phyloP scores from a whole-genome alignment of 2,113 vertebrate species.

The Hippocampus abdominalis region DNA sequence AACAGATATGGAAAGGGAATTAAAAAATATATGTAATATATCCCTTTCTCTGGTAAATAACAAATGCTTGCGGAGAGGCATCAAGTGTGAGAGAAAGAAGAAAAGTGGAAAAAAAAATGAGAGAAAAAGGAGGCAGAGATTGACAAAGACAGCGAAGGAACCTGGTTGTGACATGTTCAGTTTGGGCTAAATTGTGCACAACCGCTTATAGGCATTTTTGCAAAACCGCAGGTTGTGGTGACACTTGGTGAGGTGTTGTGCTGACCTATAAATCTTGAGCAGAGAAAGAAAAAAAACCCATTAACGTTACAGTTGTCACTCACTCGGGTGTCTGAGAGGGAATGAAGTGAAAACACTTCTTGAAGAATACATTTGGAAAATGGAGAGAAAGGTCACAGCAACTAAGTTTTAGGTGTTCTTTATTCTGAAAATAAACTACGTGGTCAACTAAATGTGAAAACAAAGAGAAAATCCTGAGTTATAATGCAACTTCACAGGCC shows the following conservation, averaged over 20 bases:
- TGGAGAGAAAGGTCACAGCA: not conserved
- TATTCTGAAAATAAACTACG: not conserved
- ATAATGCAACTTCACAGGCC: not conserved
- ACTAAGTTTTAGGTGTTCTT: not conserved
- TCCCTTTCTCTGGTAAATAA: not conserved
- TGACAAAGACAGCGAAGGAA: slow-evolving; percentile 17
- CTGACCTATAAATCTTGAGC: slow-evolving; percentile 28
- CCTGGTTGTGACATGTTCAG: slow-evolving; percentile 30
- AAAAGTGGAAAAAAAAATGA: slow-evolving; percentile 35
- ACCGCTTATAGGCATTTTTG: slow-evolving; percentile 25
- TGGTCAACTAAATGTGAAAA: not conserved
- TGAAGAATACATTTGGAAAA: not conserved
- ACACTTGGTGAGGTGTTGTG: slow-evolving; percentile 33
- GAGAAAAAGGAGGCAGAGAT: slow-evolving; percentile 16
- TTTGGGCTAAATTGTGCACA: slow-evolving; percentile 8
- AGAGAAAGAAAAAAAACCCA: slow-evolving; percentile 25
- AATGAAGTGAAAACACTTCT: slow-evolving; percentile 16
- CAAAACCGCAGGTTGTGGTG: slow-evolving; percentile 43
- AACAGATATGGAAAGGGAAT: not conserved
- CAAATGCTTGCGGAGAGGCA: not conserved
- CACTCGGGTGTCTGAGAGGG: not conserved
- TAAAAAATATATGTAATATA: not conserved
- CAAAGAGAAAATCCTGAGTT: not conserved
- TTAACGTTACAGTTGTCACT: slow-evolving; percentile 24
- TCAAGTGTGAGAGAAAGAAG: slow-evolving; percentile 5